Evolutionary conservation across 1,140 invertebrate species (phyloP).

Genomic region (Trigoniulus corallinus): DNA sequence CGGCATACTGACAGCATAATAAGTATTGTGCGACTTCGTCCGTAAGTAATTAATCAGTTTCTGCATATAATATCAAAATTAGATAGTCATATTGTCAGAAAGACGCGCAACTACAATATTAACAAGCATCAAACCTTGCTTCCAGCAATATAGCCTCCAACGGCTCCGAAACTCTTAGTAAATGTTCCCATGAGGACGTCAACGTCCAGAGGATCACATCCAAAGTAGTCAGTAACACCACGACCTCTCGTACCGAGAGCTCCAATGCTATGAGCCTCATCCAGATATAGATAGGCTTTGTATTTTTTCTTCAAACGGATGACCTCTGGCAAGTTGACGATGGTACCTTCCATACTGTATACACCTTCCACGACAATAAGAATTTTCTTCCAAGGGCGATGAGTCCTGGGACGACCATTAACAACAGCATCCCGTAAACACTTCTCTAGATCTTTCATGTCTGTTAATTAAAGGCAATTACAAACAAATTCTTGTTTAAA

Average conservation of each 20-base stretch:
- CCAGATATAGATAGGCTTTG: conserved; percentile 81
- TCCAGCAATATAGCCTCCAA: conserved; percentile 93
- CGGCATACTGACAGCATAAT: conserved; percentile 78
- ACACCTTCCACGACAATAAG: conserved; percentile 89
- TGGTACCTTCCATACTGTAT: conserved; percentile 94
- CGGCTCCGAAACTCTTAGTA: conserved; percentile 87
- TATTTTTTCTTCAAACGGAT: conserved; percentile 88
- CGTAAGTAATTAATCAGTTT: conserved; percentile 63
- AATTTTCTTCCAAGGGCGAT: conserved; percentile 79
- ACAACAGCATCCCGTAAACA: conserved; percentile 57
- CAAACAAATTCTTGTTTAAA: too few species aligned
- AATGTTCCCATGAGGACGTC: conserved; percentile 97
- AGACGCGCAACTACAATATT: too few species aligned
- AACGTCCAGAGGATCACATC: conserved; percentile 65
- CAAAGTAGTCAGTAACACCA: conserved; percentile 76
- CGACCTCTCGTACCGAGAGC: conserved; percentile 73
- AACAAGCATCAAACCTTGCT: conserved; percentile 53
- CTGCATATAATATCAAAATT: too few species aligned
- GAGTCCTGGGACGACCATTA: conserved; percentile 57
- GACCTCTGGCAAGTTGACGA: conserved; percentile 75
- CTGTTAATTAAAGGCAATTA: too few species aligned
- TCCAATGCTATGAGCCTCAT: conserved; percentile 93
- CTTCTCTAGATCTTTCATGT: conserved; percentile 69
- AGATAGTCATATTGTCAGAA: too few species aligned
- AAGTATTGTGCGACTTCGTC: conserved; percentile 62